These are phyloP conservation scores for Eidolon dupreanum DNA, from an alignment of 2,797 vertebrate species.

Conservation along the genomic window DNA sequence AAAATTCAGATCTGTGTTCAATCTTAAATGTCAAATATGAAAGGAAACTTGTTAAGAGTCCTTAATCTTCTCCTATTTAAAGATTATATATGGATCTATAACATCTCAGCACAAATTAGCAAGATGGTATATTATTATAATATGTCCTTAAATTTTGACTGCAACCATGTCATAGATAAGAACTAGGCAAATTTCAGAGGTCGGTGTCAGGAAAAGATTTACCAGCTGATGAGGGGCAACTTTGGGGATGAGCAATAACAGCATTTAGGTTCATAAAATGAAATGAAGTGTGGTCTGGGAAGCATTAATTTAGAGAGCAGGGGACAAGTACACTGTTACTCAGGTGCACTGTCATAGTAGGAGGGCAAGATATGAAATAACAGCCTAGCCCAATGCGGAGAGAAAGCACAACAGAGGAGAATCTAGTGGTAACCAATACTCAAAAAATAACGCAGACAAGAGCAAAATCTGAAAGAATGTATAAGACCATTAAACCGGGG, in stretches of 20 bases:
- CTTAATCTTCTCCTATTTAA: slow-evolving; percentile 65
- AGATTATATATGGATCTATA: not conserved
- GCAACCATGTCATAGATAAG: not conserved
- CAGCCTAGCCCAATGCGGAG: not conserved
- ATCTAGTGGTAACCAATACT: not conserved
- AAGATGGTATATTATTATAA: slow-evolving; percentile 61
- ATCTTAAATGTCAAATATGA: slow-evolving; percentile 69
- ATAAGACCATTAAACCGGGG: not conserved
- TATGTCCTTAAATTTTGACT: slow-evolving; percentile 67
- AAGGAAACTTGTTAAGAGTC: slow-evolving; percentile 61
- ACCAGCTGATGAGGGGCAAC: not conserved
- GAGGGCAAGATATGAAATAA: not conserved
- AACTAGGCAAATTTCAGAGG: not conserved
- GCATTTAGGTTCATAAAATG: not conserved
- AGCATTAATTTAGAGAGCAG: not conserved
- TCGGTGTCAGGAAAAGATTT: not conserved
- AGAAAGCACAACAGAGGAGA: not conserved
- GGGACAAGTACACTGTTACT: not conserved
- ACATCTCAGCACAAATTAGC: slow-evolving; percentile 72
- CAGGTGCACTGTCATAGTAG: not conserved
- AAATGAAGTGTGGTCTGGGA: not conserved
- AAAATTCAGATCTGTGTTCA: slow-evolving; percentile 35
- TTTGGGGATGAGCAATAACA: not conserved
- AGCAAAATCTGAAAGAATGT: not conserved
- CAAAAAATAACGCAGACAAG: not conserved